Evolutionary conservation across 2,888 invertebrate species (phyloP), one percentile per base, ranked within the genome.

Genomic region (Rhorus exstirpatorius): DNA sequence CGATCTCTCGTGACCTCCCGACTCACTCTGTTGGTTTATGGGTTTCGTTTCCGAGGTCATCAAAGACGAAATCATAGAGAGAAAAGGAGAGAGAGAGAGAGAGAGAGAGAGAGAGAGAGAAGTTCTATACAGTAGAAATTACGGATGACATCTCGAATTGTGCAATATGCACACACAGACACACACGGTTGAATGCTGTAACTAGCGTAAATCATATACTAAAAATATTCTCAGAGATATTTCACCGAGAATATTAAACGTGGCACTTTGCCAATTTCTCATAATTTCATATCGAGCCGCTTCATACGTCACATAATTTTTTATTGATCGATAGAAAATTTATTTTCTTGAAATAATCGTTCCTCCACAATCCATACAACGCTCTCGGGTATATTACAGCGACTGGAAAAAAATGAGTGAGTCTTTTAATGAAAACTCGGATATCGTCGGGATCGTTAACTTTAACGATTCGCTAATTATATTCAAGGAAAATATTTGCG

Each of bases 11-110:
- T 38, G 75, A 75, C 58, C 63, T 38, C 41, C 24, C n/a, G 70
- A 38, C 68, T 55, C 17, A 31, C 46, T 77, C 77, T 10, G 41
- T 67, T 67, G 65, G 65, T 81, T 74, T 53, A 78, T 74, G 44
- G 55, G 21, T 76, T 76, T 76, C 51, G 19, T 74, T 60, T 74
- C 49, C 60, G 55, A 80, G 46, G 75, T 53, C 51, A 67, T 63
- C 68, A 53, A 53, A 46, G 49, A 55, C 26, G 58, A 51, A 70
- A 55, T 63, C 21, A 21, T 26, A 21, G n/a, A 14, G 46, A 65
- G 17, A 31, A n/a, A 17, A 35, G 17, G 51, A 68, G 0, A 51
- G 14, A 31, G 14, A 51, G 19, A 35, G 17, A 51, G 53, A 53
- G 31, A 55, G 6, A 65, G 31, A 55, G 24, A 46, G 63, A 63